phyloP scores from a whole-genome alignment of 1,140 invertebrate genomes.

The Euglossa dilemma region DNA sequence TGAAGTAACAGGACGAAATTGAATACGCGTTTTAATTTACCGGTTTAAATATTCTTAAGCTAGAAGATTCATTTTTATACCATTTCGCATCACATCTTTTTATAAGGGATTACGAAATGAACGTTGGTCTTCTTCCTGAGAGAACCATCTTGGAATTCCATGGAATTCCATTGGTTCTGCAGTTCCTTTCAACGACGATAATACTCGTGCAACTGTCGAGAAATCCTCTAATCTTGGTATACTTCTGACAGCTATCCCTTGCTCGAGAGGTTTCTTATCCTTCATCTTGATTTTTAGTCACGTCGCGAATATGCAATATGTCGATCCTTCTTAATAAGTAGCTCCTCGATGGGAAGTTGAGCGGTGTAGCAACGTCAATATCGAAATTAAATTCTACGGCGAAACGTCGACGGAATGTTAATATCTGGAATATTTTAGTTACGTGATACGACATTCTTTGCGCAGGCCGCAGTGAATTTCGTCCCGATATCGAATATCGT shows the following conservation, averaged over 20 bases:
- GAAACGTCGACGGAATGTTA: neutral
- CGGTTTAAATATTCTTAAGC: no score
- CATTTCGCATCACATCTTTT: neutral
- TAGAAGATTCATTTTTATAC: neutral
- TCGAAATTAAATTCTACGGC: constrained; percentile 26
- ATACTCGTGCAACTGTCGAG: neutral
- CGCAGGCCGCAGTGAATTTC: no score
- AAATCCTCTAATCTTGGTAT: constrained; percentile 25
- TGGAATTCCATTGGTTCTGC: neutral
- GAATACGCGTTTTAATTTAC: neutral
- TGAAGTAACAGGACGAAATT: neutral
- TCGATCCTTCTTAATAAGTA: constrained; percentile 10
- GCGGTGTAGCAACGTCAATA: neutral
- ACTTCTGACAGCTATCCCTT: neutral
- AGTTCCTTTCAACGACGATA: constrained; percentile 6
- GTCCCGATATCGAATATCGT: no score
- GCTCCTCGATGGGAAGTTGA: neutral
- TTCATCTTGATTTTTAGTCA: constrained; percentile 42
- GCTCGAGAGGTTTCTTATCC: constrained; percentile 32
- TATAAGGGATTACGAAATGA: neutral
- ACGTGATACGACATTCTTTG: neutral
- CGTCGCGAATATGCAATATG: constrained; percentile 30
- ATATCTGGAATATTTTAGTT: neutral
- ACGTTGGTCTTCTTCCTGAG: neutral
- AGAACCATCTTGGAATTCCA: neutral